phyloP scores from a whole-genome alignment of 2,113 vertebrate genomes.

The Tragelaphus imberbis region DNA sequence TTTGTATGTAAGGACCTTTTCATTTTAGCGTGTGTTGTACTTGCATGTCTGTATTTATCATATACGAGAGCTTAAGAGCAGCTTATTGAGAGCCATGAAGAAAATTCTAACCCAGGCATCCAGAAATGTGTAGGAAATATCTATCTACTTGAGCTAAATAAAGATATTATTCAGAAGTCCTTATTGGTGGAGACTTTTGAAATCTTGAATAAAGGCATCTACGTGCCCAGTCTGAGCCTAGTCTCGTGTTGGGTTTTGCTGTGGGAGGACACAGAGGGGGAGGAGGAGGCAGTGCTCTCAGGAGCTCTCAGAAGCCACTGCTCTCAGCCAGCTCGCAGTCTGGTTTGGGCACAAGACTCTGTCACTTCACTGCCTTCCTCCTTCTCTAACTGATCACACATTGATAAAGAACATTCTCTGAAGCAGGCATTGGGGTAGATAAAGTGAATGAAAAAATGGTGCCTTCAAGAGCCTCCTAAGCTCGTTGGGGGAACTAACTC shows the following conservation, averaged over 20 bases:
- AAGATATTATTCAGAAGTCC: slow-evolving; percentile 13
- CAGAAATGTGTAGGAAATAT: neutral
- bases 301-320: neutral
- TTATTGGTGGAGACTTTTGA: neutral
- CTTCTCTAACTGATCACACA: neutral
- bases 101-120: slow-evolving; percentile 1
- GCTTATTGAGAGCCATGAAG: neutral
- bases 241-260: neutral
- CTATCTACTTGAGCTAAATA: slow-evolving; percentile 36
- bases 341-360: neutral
- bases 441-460: neutral
- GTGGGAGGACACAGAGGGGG: neutral
- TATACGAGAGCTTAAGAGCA: neutral
- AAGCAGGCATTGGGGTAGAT: neutral
- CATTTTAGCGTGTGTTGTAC: neutral
- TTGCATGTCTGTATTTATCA: neutral
- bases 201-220: neutral
- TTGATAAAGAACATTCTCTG: neutral
- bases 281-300: neutral
- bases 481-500: neutral
- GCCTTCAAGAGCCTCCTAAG: neutral
- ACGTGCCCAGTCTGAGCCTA: too few relatives aligned
- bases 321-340: neutral
- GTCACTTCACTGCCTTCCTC: neutral
- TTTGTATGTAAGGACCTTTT: neutral